Percentiles rank a stretch among this genome's conserved stretches.
Evolutionary conservation across 2,113 vertebrate genomes (phyloP).

Genomic region (Corvus hawaiiensis): DNA sequence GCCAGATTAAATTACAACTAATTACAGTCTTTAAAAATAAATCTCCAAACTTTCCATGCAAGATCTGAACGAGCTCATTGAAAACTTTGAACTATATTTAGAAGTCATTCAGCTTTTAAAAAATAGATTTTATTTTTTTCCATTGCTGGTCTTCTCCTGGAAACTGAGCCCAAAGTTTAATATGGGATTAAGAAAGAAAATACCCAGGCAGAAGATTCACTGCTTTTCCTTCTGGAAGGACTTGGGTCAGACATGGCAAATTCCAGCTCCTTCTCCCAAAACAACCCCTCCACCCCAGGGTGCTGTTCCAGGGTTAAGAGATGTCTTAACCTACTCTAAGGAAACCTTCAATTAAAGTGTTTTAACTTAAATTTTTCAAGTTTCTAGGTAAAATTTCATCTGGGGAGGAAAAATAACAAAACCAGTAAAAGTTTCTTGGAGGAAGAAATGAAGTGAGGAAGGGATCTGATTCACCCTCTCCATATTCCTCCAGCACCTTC

Average conservation of each 20-base stretch:
- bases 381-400: background rate
- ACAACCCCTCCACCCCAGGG: background rate
- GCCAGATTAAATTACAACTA: background rate
- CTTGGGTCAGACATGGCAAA: background rate
- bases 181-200: background rate
- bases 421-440: rapidly evolving
- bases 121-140: background rate
- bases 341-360: background rate
- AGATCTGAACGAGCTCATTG: background rate
- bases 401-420: background rate
- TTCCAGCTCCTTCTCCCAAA: background rate
- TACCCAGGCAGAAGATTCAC: background rate
- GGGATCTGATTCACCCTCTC: background rate
- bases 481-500: background rate
- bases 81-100: background rate
- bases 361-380: rapidly evolving
- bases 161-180: background rate
- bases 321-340: background rate
- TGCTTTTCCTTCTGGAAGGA: background rate
- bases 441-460: background rate
- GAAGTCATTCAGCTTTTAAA: background rate
- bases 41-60: background rate
- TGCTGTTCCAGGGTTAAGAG: background rate
- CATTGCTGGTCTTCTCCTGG: background rate
- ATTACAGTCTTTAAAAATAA: background rate